Evolutionary conservation across 2,888 invertebrate genomes (phyloP).

Genomic region (Clanis bilineata): DNA sequence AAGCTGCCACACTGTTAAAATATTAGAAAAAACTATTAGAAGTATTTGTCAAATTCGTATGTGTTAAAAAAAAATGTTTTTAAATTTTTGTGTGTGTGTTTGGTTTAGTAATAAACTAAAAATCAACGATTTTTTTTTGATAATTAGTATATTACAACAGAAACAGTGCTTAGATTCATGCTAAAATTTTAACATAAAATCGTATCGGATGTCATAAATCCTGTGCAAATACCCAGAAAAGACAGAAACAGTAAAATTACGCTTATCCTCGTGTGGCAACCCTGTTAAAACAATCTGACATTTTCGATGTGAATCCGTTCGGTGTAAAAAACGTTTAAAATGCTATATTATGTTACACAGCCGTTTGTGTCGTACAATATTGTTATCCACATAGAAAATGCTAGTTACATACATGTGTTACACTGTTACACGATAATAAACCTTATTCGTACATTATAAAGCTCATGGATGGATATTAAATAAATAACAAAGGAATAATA

Average conservation of each 20-base stretch:
- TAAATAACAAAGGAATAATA: constrained; percentile 16
- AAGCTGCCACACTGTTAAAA: neutral
- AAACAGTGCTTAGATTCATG: too few species aligned
- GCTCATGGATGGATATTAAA: constrained; percentile 4
- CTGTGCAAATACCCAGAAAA: too few species aligned
- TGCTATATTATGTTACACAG: neutral
- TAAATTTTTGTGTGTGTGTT: too few species aligned
- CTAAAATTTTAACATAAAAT: too few species aligned
- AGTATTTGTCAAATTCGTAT: neutral
- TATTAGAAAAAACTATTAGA: too few species aligned
- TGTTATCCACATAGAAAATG: constrained; percentile 14
- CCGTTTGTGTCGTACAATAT: neutral
- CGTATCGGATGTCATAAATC: too few species aligned
- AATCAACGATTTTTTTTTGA: too few species aligned
- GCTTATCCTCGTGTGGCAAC: neutral
- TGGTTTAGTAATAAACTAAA: too few species aligned
- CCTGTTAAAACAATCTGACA: constrained; percentile 13
- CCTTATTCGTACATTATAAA: constrained; percentile 4
- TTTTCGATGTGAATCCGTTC: constrained; percentile 20
- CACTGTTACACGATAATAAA: constrained; percentile 14
- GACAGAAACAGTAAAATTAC: too few species aligned
- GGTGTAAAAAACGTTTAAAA: neutral
- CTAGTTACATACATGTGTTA: neutral
- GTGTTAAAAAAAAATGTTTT: too few species aligned
- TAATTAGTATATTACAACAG: too few species aligned